Conservation (phyloP, 1,140 invertebrate genomes). For the Neuroterus valhalla region DNA sequence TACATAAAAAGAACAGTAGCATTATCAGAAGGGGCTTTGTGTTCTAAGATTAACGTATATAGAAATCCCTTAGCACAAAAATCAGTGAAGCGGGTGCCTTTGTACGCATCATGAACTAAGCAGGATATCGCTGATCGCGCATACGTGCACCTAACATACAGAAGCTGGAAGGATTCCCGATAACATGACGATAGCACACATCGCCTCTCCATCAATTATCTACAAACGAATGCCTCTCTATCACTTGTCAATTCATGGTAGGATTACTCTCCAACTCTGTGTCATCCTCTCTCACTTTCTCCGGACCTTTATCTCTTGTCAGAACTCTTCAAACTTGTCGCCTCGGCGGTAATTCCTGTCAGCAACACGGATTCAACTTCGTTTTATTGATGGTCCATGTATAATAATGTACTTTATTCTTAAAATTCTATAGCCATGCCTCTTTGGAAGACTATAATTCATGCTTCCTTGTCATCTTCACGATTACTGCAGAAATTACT, state of each 20-base stretch:
- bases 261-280: conserved; percentile 7
- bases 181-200: conserved; percentile 17
- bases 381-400: conserved; percentile 2
- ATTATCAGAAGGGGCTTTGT: too few species aligned
- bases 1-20: too few species aligned
- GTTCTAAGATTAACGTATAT: conserved; percentile 1
- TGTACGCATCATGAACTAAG: conserved; percentile 19
- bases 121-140: conserved; percentile 13
- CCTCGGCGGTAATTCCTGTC: conserved; percentile 6
- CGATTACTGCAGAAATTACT: too few species aligned
- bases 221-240: conserved; percentile 1
- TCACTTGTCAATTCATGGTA: conserved; percentile 14
- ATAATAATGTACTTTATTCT: neutral
- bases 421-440: neutral
- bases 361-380: conserved; percentile 10
- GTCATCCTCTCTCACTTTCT: neutral
- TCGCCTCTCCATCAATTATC: conserved; percentile 17
- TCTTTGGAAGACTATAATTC: neutral
- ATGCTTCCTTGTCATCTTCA: neutral
- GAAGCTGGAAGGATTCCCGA: conserved; percentile 2
- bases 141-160: neutral
- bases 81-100: conserved; percentile 11
- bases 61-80: conserved; percentile 13
- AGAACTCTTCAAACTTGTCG: conserved; percentile 15
- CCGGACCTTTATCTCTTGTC: conserved; percentile 1